These are phyloP conservation scores for Eumacrocentrus americanus DNA, from an alignment of 2,888 invertebrate genomes.

Conservation along the genomic window DNA sequence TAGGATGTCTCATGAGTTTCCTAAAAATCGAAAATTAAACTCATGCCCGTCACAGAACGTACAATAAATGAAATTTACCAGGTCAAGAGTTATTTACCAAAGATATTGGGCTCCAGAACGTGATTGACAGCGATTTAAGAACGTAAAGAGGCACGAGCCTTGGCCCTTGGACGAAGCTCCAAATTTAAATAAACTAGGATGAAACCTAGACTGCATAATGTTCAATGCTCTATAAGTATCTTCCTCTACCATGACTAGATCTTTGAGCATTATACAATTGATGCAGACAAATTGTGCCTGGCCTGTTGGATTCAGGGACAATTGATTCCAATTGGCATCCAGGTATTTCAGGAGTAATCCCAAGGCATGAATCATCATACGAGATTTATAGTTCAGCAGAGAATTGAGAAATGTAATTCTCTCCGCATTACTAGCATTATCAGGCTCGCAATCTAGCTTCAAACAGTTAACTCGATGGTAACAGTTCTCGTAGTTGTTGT, in stretches of 20 bases:
- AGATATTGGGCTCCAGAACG: constrained; percentile 70
- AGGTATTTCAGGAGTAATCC: constrained; percentile 76
- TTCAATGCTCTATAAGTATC: constrained; percentile 77
- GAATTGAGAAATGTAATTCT: constrained; percentile 68
- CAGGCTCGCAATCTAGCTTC: constrained; percentile 65
- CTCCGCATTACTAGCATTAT: constrained; percentile 64
- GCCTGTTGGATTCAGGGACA: constrained; percentile 63
- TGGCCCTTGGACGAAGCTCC: constrained; percentile 67
- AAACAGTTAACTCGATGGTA: constrained; percentile 65
- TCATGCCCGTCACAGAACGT: background rate
- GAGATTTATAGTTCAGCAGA: constrained; percentile 69
- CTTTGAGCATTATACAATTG: constrained; percentile 69
- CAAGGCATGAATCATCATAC: constrained; percentile 71
- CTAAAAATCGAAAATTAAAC: constrained; percentile 57
- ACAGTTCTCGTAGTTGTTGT: constrained; percentile 69
- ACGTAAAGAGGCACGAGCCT: constrained; percentile 74
- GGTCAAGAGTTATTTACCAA: too few relatives aligned
- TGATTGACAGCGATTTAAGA: constrained; percentile 76
- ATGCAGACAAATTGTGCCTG: constrained; percentile 65
- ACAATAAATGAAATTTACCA: background rate
- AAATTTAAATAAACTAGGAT: constrained; percentile 77
- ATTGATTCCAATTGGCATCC: constrained; percentile 69
- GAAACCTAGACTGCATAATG: constrained; percentile 74
- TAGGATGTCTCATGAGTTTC: constrained; percentile 74
- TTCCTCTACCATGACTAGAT: constrained; percentile 74